These are phyloP conservation scores for Drosophila subpulchrella DNA, from an alignment of 1,140 invertebrate species.

Conservation along the genomic window DNA sequence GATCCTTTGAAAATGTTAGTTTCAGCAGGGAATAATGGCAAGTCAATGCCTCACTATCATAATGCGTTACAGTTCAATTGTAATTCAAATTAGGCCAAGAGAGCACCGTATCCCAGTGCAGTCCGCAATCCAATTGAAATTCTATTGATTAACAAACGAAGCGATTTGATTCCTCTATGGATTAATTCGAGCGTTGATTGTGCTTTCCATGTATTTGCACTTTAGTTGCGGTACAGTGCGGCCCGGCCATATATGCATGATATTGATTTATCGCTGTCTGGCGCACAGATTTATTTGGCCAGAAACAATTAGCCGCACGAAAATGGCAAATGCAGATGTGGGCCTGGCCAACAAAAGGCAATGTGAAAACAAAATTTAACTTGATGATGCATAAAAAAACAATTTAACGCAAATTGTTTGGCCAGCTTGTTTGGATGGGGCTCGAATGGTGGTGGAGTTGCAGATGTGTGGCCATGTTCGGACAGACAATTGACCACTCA, in stretches of 20 bases:
- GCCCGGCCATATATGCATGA: conserved; percentile 2
- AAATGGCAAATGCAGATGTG: conserved; percentile 17
- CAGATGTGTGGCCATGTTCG: conserved; percentile 4
- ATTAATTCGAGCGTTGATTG: conserved; percentile 48
- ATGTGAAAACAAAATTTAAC: conserved; percentile 31
- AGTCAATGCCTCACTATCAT: background rate
- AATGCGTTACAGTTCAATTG: background rate
- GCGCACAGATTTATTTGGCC: conserved; percentile 37
- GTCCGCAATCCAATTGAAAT: conserved; percentile 22
- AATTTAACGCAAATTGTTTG: conserved; percentile 43
- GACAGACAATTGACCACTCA: conserved; percentile 55
- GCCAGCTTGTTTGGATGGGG: background rate
- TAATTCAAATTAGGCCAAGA: conserved; percentile 1
- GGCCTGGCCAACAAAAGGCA: conserved; percentile 5
- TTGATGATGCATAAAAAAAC: conserved; percentile 62
- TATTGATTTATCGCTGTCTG: conserved; percentile 44
- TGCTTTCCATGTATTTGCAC: conserved; percentile 20
- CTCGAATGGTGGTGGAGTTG: background rate
- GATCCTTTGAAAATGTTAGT: no score
- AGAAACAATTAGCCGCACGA: conserved; percentile 35
- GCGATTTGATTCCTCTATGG: conserved; percentile 42
- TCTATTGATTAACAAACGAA: conserved; percentile 41
- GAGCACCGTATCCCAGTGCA: background rate
- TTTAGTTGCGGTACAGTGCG: conserved; percentile 9
- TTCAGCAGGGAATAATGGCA: background rate